phyloP scores from a whole-genome alignment of 2,797 vertebrate species.

The Phataginus tetradactyla region DNA sequence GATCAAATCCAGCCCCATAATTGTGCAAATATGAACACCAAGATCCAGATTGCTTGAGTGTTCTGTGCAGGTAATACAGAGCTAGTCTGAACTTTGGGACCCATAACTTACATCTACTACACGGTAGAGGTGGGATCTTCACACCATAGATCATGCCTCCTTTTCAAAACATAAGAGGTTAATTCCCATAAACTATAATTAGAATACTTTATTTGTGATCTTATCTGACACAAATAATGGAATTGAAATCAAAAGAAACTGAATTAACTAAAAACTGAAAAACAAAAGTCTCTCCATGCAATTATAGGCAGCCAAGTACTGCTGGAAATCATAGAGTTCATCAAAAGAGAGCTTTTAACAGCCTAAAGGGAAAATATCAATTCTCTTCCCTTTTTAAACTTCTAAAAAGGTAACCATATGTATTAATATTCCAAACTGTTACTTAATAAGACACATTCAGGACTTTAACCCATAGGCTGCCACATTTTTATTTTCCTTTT shows the following conservation, averaged over 20 bases:
- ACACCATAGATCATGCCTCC: neutral
- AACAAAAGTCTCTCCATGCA: neutral
- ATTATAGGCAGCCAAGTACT: neutral
- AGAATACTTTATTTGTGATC: neutral
- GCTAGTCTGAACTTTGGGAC: neutral
- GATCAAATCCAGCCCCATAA: neutral
- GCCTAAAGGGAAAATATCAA: conserved; percentile 46
- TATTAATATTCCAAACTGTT: conserved; percentile 35
- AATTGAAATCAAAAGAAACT: conserved; percentile 62
- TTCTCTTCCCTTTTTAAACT: conserved; percentile 46
- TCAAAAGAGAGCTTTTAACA: conserved; percentile 24
- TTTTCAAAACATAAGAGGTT: neutral
- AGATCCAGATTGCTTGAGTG: neutral
- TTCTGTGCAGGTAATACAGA: neutral
- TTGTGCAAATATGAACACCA: neutral
- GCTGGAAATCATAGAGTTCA: conserved; percentile 41
- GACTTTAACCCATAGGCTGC: conserved; percentile 76
- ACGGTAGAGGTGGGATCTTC: neutral
- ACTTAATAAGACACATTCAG: neutral
- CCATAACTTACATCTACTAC: neutral
- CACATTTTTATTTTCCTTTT: conserved; percentile 50
- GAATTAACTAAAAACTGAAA: conserved; percentile 47
- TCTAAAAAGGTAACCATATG: neutral
- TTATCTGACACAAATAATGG: conserved; percentile 21
- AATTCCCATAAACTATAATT: neutral